phyloP scores from a whole-genome alignment of 1,140 invertebrate species.

The Drosophila ficusphila region DNA sequence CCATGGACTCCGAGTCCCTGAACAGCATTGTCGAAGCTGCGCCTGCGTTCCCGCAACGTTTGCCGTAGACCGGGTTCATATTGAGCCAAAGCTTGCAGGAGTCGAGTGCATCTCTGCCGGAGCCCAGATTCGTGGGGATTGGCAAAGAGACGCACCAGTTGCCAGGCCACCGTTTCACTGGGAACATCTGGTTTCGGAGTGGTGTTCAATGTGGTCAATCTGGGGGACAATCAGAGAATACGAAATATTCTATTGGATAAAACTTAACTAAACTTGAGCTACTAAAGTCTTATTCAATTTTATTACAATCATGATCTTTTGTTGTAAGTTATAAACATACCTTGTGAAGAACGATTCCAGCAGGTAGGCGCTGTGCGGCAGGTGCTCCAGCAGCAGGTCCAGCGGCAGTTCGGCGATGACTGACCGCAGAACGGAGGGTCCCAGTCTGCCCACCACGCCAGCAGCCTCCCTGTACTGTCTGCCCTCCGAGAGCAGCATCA shows the following conservation, averaged over 20 bases:
- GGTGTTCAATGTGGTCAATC: conserved; percentile 86
- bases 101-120: conserved; percentile 86
- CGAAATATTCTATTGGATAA: no score
- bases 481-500: conserved; percentile 91
- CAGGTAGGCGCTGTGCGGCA: conserved; percentile 93
- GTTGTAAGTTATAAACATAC: conserved; percentile 62
- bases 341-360: conserved; percentile 94
- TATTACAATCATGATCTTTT: no score
- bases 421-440: conserved; percentile 89
- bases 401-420: conserved; percentile 92
- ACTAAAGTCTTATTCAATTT: no score
- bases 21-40: conserved; percentile 92
- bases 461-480: conserved; percentile 92
- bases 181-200: conserved; percentile 87
- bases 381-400: conserved; percentile 93
- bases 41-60: conserved; percentile 87
- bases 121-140: conserved; percentile 87
- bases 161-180: conserved; percentile 91
- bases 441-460: conserved; percentile 90
- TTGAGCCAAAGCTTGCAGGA: conserved; percentile 85
- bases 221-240: conserved; percentile 49
- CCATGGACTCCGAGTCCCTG: conserved; percentile 95
- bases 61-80: conserved; percentile 86
- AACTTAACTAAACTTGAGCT: no score
- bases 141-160: conserved; percentile 92